Percentiles rank a stretch among this genome's conserved stretches.
Conservation (phyloP, 1,140 invertebrate genomes). For the Halotydeus destructor region DNA sequence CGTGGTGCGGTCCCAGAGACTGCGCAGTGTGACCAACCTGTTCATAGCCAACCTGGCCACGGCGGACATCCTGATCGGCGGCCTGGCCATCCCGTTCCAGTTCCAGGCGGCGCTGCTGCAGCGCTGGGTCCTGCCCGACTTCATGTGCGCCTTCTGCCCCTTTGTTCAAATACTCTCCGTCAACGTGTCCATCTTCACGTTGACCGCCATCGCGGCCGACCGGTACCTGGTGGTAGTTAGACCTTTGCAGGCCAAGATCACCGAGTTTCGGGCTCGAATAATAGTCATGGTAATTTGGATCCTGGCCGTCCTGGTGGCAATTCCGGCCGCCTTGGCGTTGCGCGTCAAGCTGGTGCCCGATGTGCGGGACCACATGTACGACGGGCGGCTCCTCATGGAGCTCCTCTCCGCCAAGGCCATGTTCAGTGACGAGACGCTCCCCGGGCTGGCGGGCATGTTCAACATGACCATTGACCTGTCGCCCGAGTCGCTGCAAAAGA, state of each 20-base stretch:
- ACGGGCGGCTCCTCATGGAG: no score
- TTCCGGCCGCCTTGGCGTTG: slow-evolving; percentile 21
- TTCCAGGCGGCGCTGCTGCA: slow-evolving; percentile 45
- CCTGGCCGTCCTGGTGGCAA: slow-evolving; percentile 17
- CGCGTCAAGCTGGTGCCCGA: slow-evolving; percentile 17
- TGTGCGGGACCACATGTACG: slow-evolving; percentile 2
- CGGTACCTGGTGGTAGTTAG: slow-evolving; percentile 68
- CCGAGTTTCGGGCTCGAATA: slow-evolving; percentile 18
- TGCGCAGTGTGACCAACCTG: slow-evolving; percentile 77
- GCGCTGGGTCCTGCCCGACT: slow-evolving; percentile 58
- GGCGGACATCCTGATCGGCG: slow-evolving; percentile 69
- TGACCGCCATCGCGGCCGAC: slow-evolving; percentile 64
- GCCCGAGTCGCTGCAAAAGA: no score
- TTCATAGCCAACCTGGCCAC: slow-evolving; percentile 82
- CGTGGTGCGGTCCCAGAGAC: slow-evolving; percentile 56
- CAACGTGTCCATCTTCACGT: slow-evolving; percentile 56
- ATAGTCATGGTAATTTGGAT: slow-evolving; percentile 22
- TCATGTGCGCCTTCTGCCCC: slow-evolving; percentile 52
- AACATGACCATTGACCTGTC: no score
- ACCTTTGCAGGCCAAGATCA: slow-evolving; percentile 33
- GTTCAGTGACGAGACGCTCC: no score
- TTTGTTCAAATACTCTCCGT: slow-evolving; percentile 58
- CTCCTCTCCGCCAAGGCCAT: not conserved
- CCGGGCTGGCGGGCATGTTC: no score
- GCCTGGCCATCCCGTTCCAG: slow-evolving; percentile 63